Evolutionary conservation across 2,113 vertebrate genomes (phyloP), one percentile per base, ranked within the genome.

Genomic region (Phasianus colchicus): DNA sequence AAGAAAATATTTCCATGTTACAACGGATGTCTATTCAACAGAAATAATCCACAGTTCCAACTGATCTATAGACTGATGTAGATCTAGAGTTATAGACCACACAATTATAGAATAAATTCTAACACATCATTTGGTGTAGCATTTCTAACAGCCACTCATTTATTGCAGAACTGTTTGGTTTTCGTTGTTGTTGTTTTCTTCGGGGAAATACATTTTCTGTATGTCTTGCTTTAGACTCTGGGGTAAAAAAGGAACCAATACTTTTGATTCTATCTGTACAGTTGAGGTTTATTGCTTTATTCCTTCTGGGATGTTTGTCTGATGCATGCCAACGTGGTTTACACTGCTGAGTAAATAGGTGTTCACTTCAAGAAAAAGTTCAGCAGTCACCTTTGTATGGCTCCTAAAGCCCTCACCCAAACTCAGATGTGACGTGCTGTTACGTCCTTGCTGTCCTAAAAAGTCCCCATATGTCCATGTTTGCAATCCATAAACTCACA

Each of bases 361-460:
- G 36, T 90, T 82, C 92, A 38, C 72, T 77, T 76, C 85, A 27
- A 40, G 73, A 21, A 76, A 91, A 92, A 89, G 87, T 38, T 83
- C 78, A 95, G 47, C n/a, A 54, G 14, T 25, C 50, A 30, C 30
- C 79, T 45, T 69, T 48, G 48, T 27, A n/a, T 74, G 21, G 50
- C 82, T 73, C 48, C 24, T 60, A 30, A 89, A 17, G 13, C 29
- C 47, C 27, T 89, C 8, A 3, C 25, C 32, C 54, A 67, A 80
- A 54, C 22, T 55, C 6, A 58, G 36, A 18, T 15, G 9, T 48
- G 60, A 65, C 32, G 21, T 0, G 0, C 43, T 70, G 4, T 36
- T 83, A 42, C 55, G 52, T 5, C 40, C 40, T 63, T 57, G 32
- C 4, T 25, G 16, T 29, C 24, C 24, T 43, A 58, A 50, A 47